Conservation (phyloP, 1,140 invertebrate species). For the Saccostrea echinata region DNA sequence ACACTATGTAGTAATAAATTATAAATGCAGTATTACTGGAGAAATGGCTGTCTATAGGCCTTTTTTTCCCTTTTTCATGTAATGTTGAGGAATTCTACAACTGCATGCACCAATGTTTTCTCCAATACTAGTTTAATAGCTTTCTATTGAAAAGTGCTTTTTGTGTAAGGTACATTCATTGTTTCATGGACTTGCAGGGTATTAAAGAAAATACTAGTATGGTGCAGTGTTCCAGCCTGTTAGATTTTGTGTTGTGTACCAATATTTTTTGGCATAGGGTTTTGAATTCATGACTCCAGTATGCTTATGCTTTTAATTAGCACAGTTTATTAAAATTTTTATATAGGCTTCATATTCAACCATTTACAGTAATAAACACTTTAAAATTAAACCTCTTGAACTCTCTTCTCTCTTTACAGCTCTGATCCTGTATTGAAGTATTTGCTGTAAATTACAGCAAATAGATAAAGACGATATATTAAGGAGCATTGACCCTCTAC, state of each 20-base stretch:
- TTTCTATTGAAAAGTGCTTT: neutral
- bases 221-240: neutral
- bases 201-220: neutral
- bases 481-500: too few relatives aligned
- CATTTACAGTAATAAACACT: slow-evolving; percentile 25
- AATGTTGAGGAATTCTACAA: neutral
- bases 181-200: neutral
- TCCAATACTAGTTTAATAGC: neutral
- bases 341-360: neutral
- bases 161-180: neutral
- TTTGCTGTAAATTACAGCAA: too few relatives aligned
- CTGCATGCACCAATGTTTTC: neutral
- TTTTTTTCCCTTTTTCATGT: too few relatives aligned
- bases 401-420: too few relatives aligned
- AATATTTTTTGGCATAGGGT: neutral
- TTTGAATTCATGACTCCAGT: slow-evolving; percentile 2
- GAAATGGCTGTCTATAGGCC: too few relatives aligned
- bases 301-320: slow-evolving; percentile 19
- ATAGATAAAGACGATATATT: too few relatives aligned
- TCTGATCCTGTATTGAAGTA: too few relatives aligned
- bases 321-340: neutral
- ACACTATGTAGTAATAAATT: too few relatives aligned
- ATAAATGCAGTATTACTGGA: too few relatives aligned
- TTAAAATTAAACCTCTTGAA: neutral
- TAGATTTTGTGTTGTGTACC: too few relatives aligned